Conservation (phyloP, 2,797 vertebrate species). For the Clamator glandarius region DNA sequence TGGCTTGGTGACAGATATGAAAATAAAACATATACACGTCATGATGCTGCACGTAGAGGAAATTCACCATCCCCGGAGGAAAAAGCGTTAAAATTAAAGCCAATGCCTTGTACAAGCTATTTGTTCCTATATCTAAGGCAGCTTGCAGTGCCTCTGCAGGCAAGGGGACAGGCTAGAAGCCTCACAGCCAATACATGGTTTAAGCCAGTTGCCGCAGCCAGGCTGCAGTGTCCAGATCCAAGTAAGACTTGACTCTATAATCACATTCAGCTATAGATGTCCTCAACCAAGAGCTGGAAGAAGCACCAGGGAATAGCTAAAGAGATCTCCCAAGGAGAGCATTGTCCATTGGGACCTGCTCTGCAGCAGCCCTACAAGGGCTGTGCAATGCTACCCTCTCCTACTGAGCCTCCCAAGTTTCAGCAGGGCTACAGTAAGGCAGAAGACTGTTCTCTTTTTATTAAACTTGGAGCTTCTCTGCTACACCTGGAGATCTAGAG, state of each 20-base stretch:
- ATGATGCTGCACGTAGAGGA: not conserved
- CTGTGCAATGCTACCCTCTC: accelerated
- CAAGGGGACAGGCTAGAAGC: not conserved
- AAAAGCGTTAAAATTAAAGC: not conserved
- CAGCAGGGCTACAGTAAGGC: not conserved
- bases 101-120: not conserved
- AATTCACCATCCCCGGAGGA: not conserved
- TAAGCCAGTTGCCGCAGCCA: not conserved
- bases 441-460: not conserved
- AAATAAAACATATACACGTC: not conserved
- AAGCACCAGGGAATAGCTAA: not conserved
- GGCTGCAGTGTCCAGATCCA: not conserved
- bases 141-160: not conserved
- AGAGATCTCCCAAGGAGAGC: not conserved
- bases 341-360: not conserved
- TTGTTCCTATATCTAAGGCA: not conserved
- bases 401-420: not conserved
- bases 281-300: accelerated
- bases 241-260: not conserved
- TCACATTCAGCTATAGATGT: not conserved
- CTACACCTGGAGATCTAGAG: not conserved
- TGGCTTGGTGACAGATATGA: not conserved
- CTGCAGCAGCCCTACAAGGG: not conserved
- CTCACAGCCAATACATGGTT: accelerated
- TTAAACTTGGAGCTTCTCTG: not conserved